These are phyloP conservation scores for Parascotia fuliginaria DNA, from an alignment of 2,888 invertebrate genomes.

Conservation along the genomic window DNA sequence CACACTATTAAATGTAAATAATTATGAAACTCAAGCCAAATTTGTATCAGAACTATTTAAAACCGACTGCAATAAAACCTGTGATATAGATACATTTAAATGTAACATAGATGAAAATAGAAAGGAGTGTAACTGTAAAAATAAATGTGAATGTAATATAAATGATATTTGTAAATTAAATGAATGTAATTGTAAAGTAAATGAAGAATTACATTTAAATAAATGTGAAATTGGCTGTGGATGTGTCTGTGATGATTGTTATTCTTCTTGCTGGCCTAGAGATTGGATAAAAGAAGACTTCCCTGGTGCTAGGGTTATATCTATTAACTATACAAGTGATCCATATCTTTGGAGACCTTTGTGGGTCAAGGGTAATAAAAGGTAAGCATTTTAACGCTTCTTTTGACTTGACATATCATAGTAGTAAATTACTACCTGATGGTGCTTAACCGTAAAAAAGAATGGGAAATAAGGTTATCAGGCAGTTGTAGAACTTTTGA, in stretches of 20 bases:
- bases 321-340: slow-evolving; percentile 93
- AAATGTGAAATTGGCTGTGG: slow-evolving; percentile 70
- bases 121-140: slow-evolving; percentile 6
- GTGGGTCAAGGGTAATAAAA: slow-evolving; percentile 89
- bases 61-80: slow-evolving; percentile 34
- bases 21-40: slow-evolving; percentile 70
- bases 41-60: slow-evolving; percentile 74
- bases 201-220: slow-evolving; percentile 45
- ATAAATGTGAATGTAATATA: slow-evolving; percentile 21
- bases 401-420: no score
- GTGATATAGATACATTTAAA: slow-evolving; percentile 20
- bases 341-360: slow-evolving; percentile 91
- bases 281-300: slow-evolving; percentile 94
- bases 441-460: no score
- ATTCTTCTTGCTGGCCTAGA: slow-evolving; percentile 92
- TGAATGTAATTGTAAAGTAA: slow-evolving; percentile 29
- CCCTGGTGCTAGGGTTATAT: slow-evolving; percentile 91
- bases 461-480: no score
- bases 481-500: no score
- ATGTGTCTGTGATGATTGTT: slow-evolving; percentile 77
- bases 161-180: slow-evolving; percentile 25
- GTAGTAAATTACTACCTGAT: no score
- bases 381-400: slow-evolving; percentile 74
- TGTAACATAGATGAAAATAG: slow-evolving; percentile 6
- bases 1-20: slow-evolving; percentile 58